Evolutionary conservation across 2,888 invertebrate species (phyloP).

Genomic region (Bibio marci): DNA sequence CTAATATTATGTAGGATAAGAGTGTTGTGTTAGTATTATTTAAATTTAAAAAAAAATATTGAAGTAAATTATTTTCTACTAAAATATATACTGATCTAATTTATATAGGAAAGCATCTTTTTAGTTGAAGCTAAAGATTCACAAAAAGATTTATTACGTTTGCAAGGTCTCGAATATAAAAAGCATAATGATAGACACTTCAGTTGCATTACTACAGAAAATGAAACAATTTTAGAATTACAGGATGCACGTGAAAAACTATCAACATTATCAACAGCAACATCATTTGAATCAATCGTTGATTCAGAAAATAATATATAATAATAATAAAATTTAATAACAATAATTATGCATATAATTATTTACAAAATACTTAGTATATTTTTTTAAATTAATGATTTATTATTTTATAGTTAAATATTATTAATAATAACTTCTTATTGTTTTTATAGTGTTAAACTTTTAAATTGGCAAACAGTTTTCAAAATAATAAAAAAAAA

Average conservation of each 20-base stretch:
- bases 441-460: too few relatives aligned
- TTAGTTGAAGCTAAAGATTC: constrained; percentile 60
- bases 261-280: constrained; percentile 7
- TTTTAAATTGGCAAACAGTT: too few relatives aligned
- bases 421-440: too few relatives aligned
- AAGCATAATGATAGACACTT: constrained; percentile 8
- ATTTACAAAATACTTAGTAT: too few relatives aligned
- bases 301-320: too few relatives aligned
- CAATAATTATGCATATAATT: too few relatives aligned
- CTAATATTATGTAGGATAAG: too few relatives aligned
- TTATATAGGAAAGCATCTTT: constrained; percentile 59
- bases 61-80: too few relatives aligned
- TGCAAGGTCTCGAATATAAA: constrained; percentile 25
- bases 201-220: neutral
- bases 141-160: constrained; percentile 31
- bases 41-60: neutral
- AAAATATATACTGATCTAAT: neutral
- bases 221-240: constrained; percentile 2
- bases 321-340: too few relatives aligned
- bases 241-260: constrained; percentile 5
- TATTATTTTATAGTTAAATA: too few relatives aligned
- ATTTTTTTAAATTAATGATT: too few relatives aligned
- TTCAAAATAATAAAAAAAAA: too few relatives aligned
- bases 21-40: neutral
- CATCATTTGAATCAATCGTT: constrained; percentile 7